Base-by-base conservation (phyloP, 2,888 invertebrate species). In the Andricus quercusramuli region DNA sequence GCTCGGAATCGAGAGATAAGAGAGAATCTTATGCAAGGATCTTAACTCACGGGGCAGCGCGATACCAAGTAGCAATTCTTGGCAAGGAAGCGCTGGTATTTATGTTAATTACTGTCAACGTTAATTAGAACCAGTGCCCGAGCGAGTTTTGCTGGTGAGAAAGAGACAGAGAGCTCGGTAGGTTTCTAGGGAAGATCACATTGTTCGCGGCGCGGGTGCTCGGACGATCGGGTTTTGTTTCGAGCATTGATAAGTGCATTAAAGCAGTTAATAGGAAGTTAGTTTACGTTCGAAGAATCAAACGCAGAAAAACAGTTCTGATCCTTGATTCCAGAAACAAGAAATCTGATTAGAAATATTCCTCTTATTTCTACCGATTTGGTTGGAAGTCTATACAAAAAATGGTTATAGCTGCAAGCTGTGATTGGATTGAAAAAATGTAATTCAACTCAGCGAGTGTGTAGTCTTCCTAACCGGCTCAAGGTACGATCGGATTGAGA, bases 91-190 rank as follows among this genome's bases (percentile, higher is more conserved):
- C 90, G 89, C 88, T 90, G 90, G 91, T 91, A 92, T 92, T 92
- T 92, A 92, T 92, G 91, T 91, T 92, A 92, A 92, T 92, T 92
- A 91, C 90, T 89, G 90, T 91, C 90, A 91, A 91, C 89, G 90
- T 91, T 92, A 92, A 92, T 92, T 92, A 92, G 90, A 90, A 88
- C 87, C 87, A 85, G 83, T 67, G 79, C 80, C 78, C 80, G 78
- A 66, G 78, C 65, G 47, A 44, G 70, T 51, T 67, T 66, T 64
- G 29, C 59, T 51, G 79, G 64, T 59, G 44, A 74, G 83, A 79
- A 77, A 70, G 78, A 68, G 78, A 67, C 70, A 80, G 80, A 84
- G 84, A 67, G 83, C 80, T 59, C 77, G 77, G 79, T 67, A 62
- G 76, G 80, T 84, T 83, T 80, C 84, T 81, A 84, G 83, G 80